Percentiles rank a stretch among this genome's conserved stretches.
These are phyloP conservation scores for Himalopsyche kuldschensis DNA, from an alignment of 2,888 invertebrate genomes.

Conservation along the genomic window DNA sequence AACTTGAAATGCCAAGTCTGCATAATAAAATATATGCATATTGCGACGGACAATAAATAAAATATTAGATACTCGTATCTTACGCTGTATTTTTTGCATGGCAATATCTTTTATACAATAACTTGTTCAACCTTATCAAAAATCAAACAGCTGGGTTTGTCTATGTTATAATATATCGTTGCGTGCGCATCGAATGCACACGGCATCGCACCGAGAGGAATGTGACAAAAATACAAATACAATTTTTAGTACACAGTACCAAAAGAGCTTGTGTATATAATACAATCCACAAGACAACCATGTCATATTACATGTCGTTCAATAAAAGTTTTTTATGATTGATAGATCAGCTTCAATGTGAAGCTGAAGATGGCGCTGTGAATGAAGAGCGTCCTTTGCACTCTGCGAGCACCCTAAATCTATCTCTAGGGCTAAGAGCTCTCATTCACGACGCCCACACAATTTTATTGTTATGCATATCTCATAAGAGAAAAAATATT, in stretches of 20 bases:
- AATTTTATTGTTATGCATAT: background rate
- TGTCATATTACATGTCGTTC: constrained; percentile 25
- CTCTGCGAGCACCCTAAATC: constrained; percentile 31
- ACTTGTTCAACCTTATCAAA: constrained; percentile 35
- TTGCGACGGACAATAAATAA: constrained; percentile 24
- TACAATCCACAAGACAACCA: constrained; percentile 37
- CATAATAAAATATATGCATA: constrained; percentile 4
- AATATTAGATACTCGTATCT: constrained; percentile 36
- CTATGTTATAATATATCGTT: constrained; percentile 2
- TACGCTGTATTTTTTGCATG: constrained; percentile 37
- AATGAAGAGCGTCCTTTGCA: constrained; percentile 14
- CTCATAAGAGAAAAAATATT: background rate
- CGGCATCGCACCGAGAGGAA: constrained; percentile 29
- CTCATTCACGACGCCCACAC: constrained; percentile 18
- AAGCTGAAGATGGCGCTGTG: constrained; percentile 24
- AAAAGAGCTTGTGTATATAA: constrained; percentile 38
- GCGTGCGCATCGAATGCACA: constrained; percentile 27
- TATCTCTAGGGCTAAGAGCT: constrained; percentile 37
- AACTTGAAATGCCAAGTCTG: background rate
- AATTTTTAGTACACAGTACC: constrained; percentile 39
- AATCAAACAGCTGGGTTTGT: constrained; percentile 28
- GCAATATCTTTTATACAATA: constrained; percentile 34
- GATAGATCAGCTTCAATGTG: constrained; percentile 38
- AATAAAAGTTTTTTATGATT: constrained; percentile 21
- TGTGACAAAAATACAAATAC: constrained; percentile 37